Base-by-base conservation (phyloP, 2,888 invertebrate species). In the Hylaea fasciaria region DNA sequence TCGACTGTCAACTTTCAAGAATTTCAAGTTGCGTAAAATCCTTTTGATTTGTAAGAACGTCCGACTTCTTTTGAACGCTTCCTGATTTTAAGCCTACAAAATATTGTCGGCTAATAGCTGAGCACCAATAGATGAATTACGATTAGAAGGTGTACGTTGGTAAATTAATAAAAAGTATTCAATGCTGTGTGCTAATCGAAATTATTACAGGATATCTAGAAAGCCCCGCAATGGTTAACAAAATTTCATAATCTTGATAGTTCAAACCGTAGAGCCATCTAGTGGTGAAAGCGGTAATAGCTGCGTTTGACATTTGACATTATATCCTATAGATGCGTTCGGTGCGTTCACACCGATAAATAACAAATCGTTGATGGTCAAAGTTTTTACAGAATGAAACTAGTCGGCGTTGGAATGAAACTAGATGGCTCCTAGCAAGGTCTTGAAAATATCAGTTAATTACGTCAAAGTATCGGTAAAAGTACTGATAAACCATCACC, bases 1-100 rank as follows among this genome's bases (percentile, higher is more conserved):
- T 92, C 73, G 85, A 87, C 85, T 87, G 82, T 80, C 77, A 79
- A 87, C 85, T 87, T 82, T 80, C 77, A 79, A 65, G 53, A 73
- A 64, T 66, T 64, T 51, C 57, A 70, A 72, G 62, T 72, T 66
- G 45, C 68, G 63, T 70, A 71, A 70, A 69, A 60, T 45, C 65
- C 73, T 63, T 37, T 51, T 69, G 65, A 75, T 73, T 68, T 71
- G 45, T 57, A 70, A 73, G 56, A 62, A 43, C 47, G 54, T 57
- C 53, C 39, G 48, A 59, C 56, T 64, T 65, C 55, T 55, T 63
- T 2, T 8, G 57, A 59, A 40, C 28, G 29, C 60, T 51, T 40
- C 32, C 40, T 29, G 44, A 47, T 59, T 44, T 57, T 40, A 17
- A 45, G 48, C 51, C 64, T 62, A 59, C 57, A 58, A 54, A 68